phyloP scores from a whole-genome alignment of 2,113 vertebrate genomes.

The Thamnaconus septentrionalis region DNA sequence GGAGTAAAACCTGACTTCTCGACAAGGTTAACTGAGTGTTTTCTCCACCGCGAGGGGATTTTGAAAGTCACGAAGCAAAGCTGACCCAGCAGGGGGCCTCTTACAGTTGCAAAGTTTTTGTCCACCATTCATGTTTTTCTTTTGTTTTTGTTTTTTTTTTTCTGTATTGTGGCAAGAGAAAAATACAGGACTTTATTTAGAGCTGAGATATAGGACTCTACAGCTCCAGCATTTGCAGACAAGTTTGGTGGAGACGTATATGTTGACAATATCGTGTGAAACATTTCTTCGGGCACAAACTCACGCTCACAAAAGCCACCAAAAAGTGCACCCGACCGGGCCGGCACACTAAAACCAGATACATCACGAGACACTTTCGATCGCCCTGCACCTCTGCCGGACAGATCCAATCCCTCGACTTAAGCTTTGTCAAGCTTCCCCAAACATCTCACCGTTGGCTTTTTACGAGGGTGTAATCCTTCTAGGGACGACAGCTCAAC shows the following conservation, averaged over 20 bases:
- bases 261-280: slow-evolving; percentile 29
- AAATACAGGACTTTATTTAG: slow-evolving; percentile 30
- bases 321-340: slow-evolving; percentile 5
- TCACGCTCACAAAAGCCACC: slow-evolving; percentile 7
- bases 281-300: neutral
- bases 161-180: neutral
- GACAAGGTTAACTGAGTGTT: too few relatives aligned
- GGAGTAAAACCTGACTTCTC: too few relatives aligned
- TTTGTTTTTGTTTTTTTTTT: neutral
- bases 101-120: too few relatives aligned
- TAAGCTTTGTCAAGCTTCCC: slow-evolving; percentile 8
- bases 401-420: neutral
- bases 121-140: too few relatives aligned
- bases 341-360: neutral
- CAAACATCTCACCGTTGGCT: too few relatives aligned
- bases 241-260: neutral
- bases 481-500: neutral
- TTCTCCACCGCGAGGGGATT: too few relatives aligned
- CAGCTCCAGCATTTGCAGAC: too few relatives aligned
- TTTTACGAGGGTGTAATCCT: neutral
- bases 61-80: neutral
- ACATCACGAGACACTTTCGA: neutral
- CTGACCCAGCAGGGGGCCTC: too few relatives aligned
- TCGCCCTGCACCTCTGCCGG: neutral
- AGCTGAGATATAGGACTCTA: neutral